These are phyloP conservation scores for Epirrita christyi DNA, from an alignment of 2,888 invertebrate genomes.

Conservation along the genomic window DNA sequence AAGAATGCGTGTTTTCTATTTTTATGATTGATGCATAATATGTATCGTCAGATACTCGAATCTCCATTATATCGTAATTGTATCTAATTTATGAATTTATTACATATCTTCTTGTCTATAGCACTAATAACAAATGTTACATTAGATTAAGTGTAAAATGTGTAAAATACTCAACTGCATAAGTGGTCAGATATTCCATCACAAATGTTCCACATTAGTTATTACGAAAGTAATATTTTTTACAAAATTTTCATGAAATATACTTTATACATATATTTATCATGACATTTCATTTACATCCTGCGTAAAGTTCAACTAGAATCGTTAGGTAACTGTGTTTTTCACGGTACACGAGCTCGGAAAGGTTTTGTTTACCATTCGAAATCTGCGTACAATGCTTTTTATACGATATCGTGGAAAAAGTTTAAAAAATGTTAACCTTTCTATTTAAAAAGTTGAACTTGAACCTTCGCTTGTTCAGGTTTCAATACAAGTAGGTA, in stretches of 20 bases:
- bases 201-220: constrained; percentile 77
- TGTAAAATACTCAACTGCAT: constrained; percentile 64
- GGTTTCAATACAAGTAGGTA: no score
- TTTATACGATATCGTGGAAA: no score
- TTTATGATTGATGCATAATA: constrained; percentile 31
- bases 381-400: no score
- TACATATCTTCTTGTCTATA: constrained; percentile 49
- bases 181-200: constrained; percentile 71
- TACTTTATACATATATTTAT: constrained; percentile 62
- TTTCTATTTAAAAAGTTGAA: no score
- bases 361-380: no score
- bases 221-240: constrained; percentile 72
- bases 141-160: constrained; percentile 46
- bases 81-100: constrained; percentile 53
- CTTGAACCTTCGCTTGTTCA: no score
- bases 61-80: constrained; percentile 23
- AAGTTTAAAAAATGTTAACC: no score
- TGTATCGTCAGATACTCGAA: constrained; percentile 27
- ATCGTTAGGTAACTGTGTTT: no score
- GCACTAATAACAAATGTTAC: constrained; percentile 40
- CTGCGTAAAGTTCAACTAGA: not conserved
- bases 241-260: constrained; percentile 74
- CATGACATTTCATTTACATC: constrained; percentile 42
- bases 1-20: constrained; percentile 21
- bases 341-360: no score